Base-by-base conservation (phyloP, 2,113 vertebrate genomes). In the rat (Rattus norvegicus) region DNA sequence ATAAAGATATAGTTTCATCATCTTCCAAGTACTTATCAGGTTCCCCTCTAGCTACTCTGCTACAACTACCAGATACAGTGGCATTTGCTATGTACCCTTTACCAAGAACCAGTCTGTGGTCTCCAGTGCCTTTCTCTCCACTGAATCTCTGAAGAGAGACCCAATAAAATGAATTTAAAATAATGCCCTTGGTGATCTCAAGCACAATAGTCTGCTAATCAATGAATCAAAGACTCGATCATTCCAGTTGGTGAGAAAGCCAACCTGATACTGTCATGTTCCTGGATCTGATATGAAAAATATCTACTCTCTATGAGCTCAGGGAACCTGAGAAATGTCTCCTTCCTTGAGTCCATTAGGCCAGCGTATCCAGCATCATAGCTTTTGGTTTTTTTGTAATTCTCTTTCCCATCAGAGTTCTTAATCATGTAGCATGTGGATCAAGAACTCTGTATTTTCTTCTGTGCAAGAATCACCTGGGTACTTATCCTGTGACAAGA, bases 81-180 rank as follows among this genome's bases (percentile, higher is more conserved):
- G 6, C 22, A 5, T 70, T 70, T 72, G 67, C 4, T 47, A 26
- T 73, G 24, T 88, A 5, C 3, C 22, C 10, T 81, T 88, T 36
- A 70, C 13, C 65, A 76, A 33, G 52, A 73, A 83, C 83, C n/a
- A 22, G 28, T 43, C 69, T 88, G 22, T 65, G 79, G 24, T 0
- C 7, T 72, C 12, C 1, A 1, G 65, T 26, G 24, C 7, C 4
- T 28, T 4, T 0, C 4, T 83, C 22, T n/a, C n/a, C n/a, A 17
- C 1, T 52, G 33, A 96, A 1, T 76, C n/a, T 33, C 33, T 65
- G 43, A 80, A 65, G 47, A 24, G 20, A 52, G 47, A 56, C 72
- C 13, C 4, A 47, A 36, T 16, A 84, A 70, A 73, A 54, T 36
- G 28, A 33, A 33, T 47, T 94, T 88, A 76, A 20, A 77, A 39